These are phyloP conservation scores for Phrynocephalus versicolor DNA, from an alignment of 2,113 vertebrate species.

Conservation along the genomic window DNA sequence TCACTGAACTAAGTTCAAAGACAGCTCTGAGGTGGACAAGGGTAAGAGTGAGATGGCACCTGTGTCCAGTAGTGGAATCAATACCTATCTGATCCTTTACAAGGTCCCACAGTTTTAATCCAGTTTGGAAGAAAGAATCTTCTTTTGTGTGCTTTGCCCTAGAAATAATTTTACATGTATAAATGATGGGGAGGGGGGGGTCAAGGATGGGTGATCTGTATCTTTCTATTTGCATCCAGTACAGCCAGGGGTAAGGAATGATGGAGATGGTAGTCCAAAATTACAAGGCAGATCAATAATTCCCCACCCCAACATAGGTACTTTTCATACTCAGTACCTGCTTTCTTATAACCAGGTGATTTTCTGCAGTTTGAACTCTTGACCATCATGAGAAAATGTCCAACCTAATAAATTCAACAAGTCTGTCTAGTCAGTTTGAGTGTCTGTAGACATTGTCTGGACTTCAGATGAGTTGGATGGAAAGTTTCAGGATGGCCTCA, in stretches of 20 bases:
- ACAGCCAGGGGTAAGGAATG: not conserved
- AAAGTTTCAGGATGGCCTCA: slow-evolving; percentile 43
- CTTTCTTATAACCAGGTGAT: not conserved
- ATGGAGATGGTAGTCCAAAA: not conserved
- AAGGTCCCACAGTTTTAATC: no score
- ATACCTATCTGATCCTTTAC: no score
- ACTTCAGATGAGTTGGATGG: slow-evolving; percentile 43
- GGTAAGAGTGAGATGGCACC: not conserved
- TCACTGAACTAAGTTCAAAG: not conserved
- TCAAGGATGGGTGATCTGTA: no score
- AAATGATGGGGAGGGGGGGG: not conserved
- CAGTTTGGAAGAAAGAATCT: not conserved
- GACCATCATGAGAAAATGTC: slow-evolving; percentile 40
- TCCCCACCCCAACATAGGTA: not conserved
- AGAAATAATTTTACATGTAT: not conserved
- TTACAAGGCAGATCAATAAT: not conserved
- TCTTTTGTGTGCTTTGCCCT: not conserved
- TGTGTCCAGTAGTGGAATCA: not conserved
- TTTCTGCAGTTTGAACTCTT: not conserved
- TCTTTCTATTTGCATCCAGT: no score
- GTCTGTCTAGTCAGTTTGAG: not conserved
- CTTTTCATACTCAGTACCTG: not conserved
- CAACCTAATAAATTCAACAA: slow-evolving; percentile 37
- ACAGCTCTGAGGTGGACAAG: not conserved
- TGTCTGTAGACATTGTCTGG: slow-evolving; percentile 48